These are phyloP conservation scores for Delichon dasypus DNA, from an alignment of 2,797 vertebrate genomes.

Conservation along the genomic window DNA sequence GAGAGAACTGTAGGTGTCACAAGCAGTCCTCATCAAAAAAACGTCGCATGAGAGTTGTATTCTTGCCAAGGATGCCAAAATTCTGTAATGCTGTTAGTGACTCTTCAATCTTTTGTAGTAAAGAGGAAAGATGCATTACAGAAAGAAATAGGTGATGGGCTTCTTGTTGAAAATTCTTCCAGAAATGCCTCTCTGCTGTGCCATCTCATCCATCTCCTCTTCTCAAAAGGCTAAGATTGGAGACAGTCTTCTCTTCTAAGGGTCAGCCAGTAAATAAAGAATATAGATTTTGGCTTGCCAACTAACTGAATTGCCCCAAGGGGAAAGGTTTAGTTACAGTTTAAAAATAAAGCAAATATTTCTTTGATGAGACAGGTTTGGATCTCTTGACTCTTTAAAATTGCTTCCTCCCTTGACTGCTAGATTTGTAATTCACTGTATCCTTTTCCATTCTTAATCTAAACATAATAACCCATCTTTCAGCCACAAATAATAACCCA, in stretches of 20 bases:
- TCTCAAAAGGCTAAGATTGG: neutral
- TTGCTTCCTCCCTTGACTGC: conserved; percentile 42
- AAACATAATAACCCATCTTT: conserved; percentile 11
- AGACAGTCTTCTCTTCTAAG: neutral
- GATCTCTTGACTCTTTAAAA: conserved; percentile 41
- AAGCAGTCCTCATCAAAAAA: neutral
- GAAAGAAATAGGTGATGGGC: neutral
- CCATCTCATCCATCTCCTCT: neutral
- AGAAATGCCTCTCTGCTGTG: neutral
- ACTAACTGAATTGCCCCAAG: neutral
- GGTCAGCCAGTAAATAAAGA: neutral
- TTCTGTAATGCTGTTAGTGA: neutral
- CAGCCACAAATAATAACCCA: conserved; percentile 12
- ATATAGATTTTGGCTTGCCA: conserved; percentile 21
- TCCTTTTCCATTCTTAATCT: conserved; percentile 40
- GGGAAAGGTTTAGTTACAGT: conserved; percentile 36
- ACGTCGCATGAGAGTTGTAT: rapidly evolving
- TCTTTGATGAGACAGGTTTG: conserved; percentile 46
- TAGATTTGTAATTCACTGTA: conserved; percentile 53
- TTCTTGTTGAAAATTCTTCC: neutral
- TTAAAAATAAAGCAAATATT: conserved; percentile 46
- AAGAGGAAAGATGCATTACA: neutral
- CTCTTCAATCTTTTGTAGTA: neutral
- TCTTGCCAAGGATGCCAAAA: neutral
- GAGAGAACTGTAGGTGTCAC: neutral